Percentiles rank a stretch among this genome's conserved stretches.
These are phyloP conservation scores for Cossypha dichroa DNA, from an alignment of 2,797 vertebrate species.

Conservation along the genomic window DNA sequence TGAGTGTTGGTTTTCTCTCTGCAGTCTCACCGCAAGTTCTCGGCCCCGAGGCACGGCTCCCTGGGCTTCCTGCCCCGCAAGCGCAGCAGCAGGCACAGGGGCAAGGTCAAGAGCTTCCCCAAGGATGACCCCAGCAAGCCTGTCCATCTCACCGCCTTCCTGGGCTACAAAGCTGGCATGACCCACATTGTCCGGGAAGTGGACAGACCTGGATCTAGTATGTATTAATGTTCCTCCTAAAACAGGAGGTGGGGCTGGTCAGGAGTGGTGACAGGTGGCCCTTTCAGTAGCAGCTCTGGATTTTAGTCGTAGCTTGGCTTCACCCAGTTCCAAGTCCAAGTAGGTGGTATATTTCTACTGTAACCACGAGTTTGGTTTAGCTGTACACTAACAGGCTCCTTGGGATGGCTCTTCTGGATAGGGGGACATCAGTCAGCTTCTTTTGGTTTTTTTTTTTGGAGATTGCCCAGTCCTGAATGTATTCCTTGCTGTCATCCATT, in stretches of 20 bases:
- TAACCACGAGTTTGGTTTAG: neutral
- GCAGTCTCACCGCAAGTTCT: conserved; percentile 97
- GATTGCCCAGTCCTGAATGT: conserved; percentile 82
- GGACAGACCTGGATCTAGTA: conserved; percentile 96
- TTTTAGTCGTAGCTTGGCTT: neutral
- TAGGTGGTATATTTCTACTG: fast-evolving
- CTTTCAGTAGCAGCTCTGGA: neutral
- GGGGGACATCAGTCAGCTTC: conserved; percentile 74
- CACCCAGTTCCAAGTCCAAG: fast-evolving
- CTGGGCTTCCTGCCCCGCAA: conserved; percentile 97
- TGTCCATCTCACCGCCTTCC: conserved; percentile 93
- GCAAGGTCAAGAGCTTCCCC: conserved; percentile 98
- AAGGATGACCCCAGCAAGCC: conserved; percentile 94
- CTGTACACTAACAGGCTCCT: neutral
- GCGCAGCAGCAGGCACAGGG: conserved; percentile 90
- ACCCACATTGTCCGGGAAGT: conserved; percentile 97
- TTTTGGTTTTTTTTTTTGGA: conserved; percentile 52
- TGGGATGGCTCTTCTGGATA: conserved; percentile 78
- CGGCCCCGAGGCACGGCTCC: conserved; percentile 94
- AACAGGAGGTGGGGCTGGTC: neutral
- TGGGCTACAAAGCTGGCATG: conserved; percentile 98
- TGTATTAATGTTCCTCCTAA: neutral
- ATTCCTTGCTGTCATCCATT: neutral
- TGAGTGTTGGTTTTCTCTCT: fast-evolving
- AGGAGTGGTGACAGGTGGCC: fast-evolving